Evolutionary conservation across 2,797 vertebrate species (phyloP), one percentile per base, ranked within the genome.

Genomic region (Mormyrus hasselquistii): DNA sequence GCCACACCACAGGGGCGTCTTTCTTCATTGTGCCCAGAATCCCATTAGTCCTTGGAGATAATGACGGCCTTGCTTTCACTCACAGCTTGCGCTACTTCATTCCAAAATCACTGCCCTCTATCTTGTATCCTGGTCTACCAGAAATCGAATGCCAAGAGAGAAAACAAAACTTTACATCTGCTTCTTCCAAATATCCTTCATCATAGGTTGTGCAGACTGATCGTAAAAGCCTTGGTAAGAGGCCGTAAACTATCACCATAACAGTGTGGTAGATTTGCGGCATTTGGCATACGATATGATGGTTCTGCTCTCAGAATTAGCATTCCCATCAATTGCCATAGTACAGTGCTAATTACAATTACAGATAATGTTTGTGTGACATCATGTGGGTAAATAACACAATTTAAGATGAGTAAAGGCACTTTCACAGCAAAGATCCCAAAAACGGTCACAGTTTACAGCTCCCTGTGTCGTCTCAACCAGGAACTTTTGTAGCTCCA

Each of bases 21-120:
- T 9, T 79, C 14, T 79, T 79, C 73, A 79, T 79, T 92, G 73
- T 44, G 73, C 41, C n/a, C 73, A 44, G 73, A 79, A 79, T 44
- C 83, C 25, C 47, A 86, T 86, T 86, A 86, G 10, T 86, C 50
- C 49, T 29, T 86, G 47, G 83, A 52, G 83, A 86, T 86, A 86
- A 86, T 86, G 50, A 55, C 0, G 10, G 4, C 9, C 25, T 34
- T 52, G 47, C 83, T 2, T 79, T 79, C 16, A 0, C 47, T 86
- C 49, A 86, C 47, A 34, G 83, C 22, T 53, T 55, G 14, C 25
- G 25, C 3, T 14, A 29, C 47, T 86, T 47, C 73, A 19, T 41
- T 79, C 25, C 47, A 22, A 86, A 86, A 86, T 49, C n/a, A 50
- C 44, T 49, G 19, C 49, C 82, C 44, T 50, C 83, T 25, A 85